Base-by-base conservation (phyloP, 2,888 invertebrate genomes). In the Alloplasta piceator region DNA sequence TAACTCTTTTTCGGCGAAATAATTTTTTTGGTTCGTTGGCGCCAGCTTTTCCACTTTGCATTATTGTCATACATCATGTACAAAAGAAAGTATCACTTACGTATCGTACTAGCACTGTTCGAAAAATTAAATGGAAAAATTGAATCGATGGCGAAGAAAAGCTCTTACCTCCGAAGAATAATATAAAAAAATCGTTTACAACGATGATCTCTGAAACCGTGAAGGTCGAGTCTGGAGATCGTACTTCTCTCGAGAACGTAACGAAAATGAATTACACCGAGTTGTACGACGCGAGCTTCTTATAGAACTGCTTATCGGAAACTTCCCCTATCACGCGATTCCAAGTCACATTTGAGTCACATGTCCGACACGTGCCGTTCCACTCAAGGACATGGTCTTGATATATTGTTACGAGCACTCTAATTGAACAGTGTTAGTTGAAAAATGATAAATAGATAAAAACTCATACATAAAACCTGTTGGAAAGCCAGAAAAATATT, bases 341-440 rank as follows among this genome's bases (percentile, higher is more conserved):
- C 26, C 3, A 26, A 2, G 14, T 85, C 73, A 56, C 70, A 68
- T 52, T 52, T 71, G 68, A 74, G 46, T 4, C 56, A n/a, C n/a
- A n/a, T 36, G 46, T 83, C 80, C 81, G 86, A 78, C 71, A 86
- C 79, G 83, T 84, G 12, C 70, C 63, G 79, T 58, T 85, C 86
- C 80, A 5, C 14, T 7, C 72, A 64, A 87, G 87, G 85, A 80
- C 86, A 74, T 79, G 50, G 55, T 48, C n/a, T 1, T 26, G 26
- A 26, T 26, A 7, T 6, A 64, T 58, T 67, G 43, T 56, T 60
- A 52, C 26, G 73, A 52, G 6, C 61, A 6, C 6, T 50, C 48
- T 63, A 46, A 71, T 26, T 71, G 12, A 71, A 6, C 41, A 63
- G 12, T 5, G 26, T 38, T 6, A 60, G 12, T 36, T 36, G 36